Conservation (phyloP, 2,113 vertebrate genomes). For the Anoura caudifer region DNA sequence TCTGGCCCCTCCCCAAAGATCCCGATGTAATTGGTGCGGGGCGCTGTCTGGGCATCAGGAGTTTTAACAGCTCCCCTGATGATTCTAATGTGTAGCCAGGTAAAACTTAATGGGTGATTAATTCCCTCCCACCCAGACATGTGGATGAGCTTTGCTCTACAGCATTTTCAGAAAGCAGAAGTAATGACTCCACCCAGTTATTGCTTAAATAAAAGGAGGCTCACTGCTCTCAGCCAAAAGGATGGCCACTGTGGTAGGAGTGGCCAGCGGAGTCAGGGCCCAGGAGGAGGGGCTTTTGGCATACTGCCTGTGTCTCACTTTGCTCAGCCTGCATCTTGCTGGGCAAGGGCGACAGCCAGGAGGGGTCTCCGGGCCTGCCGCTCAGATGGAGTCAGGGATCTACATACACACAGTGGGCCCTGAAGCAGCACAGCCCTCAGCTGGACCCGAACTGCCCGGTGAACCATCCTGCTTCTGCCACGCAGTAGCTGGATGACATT, state of each 20-base stretch:
- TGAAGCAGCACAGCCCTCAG: not conserved
- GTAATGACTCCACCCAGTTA: not conserved
- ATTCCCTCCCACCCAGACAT: not conserved
- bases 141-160: not conserved
- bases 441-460: not conserved
- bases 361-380: rapidly evolving
- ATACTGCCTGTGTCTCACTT: not conserved
- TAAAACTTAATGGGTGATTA: not conserved
- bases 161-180: not conserved
- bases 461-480: not conserved
- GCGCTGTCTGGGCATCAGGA: not conserved
- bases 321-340: not conserved
- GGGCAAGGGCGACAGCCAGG: too few species aligned
- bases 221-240: not conserved
- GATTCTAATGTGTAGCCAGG: not conserved
- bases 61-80: not conserved
- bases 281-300: too few species aligned
- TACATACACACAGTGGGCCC: rapidly evolving
- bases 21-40: not conserved
- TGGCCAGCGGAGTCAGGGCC: not conserved
- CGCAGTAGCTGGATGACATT: not conserved
- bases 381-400: not conserved
- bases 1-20: not conserved
- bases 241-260: not conserved
- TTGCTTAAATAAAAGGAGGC: not conserved